A percentile compares a stretch with the other conserved stretches of the same genome.
phyloP scores from a whole-genome alignment of 1,140 invertebrate species.

The Ceratitis capitata region DNA sequence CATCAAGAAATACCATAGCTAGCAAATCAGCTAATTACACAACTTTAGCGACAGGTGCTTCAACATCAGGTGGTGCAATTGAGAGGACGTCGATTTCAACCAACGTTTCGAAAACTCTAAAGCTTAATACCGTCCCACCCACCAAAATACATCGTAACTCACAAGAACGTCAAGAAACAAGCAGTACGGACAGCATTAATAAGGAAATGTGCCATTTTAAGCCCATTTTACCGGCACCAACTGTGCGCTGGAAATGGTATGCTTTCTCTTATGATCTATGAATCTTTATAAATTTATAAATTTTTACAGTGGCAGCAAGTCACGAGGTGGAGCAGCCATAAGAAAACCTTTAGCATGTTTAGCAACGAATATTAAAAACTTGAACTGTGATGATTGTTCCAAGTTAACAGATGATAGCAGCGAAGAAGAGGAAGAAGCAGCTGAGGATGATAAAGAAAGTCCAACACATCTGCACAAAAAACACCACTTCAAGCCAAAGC shows the following conservation, averaged over 20 bases:
- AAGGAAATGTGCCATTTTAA: constrained; percentile 72
- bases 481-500: constrained; percentile 41
- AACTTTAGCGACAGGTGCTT: not conserved
- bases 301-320: constrained; percentile 43
- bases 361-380: constrained; percentile 41
- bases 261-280: constrained; percentile 10
- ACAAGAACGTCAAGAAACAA: constrained; percentile 53
- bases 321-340: constrained; percentile 37
- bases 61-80: constrained; percentile 5
- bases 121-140: constrained; percentile 53
- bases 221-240: constrained; percentile 69
- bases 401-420: constrained; percentile 10
- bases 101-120: constrained; percentile 48
- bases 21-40: not conserved
- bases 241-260: constrained; percentile 62
- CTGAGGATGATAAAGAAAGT: not conserved
- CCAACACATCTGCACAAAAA: not conserved
- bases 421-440: not conserved
- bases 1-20: constrained; percentile 6
- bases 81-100: constrained; percentile 1
- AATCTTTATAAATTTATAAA: not conserved
- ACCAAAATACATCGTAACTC: constrained; percentile 54
- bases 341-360: constrained; percentile 38
- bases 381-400: constrained; percentile 44
- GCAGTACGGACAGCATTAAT: constrained; percentile 70